Base-by-base conservation (phyloP, 2,888 invertebrate species). In the Leuctra nigra region DNA sequence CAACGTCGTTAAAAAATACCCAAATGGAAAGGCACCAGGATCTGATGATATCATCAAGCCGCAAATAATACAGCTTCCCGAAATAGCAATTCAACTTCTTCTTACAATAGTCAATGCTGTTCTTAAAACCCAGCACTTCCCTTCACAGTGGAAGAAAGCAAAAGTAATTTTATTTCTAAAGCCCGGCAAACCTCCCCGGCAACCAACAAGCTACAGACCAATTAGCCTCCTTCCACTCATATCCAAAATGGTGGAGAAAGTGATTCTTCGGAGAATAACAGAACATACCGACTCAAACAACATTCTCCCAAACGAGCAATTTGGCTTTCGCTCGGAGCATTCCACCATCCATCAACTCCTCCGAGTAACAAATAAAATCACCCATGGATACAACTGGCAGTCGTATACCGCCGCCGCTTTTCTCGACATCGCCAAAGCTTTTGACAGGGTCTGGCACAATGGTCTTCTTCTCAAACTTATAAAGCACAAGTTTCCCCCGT, bases 401-500 rank as follows among this genome's bases (percentile, higher is more conserved):
- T 6, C 7, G 29, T 11, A 29, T 11, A 29, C 11, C 6, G 11
- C 7, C 29, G 29, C 29, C 29, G 11, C 11, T 6, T 11, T 29
- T 11, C 29, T 29, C 11, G 56, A 56, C 36, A 36, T 48, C 13
- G 38, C 23, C 23, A 48, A 56, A 36, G 56, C 48, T 1, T 56
- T 56, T 20, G 38, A 38, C 22, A 22, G 22, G 14, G 48, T 50
- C 1, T 56, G 56, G 56, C 53, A 57, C 20, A 24, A 53, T 14
- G 44, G 57, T 9, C 29, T 53, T 4, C 25, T 44, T 1, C 14
- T 55, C 29, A 58, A 59, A 33, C 50, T 41, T 20, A 22, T 35
- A 6, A 29, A 61, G 39, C 59, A 48, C 33, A 14, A 54, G 2
- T 57, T 53, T 9, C 44, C 47, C 18, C 20, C 29, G 9, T 38